A percentile compares a stretch with the other conserved stretches of the same genome.
These are phyloP conservation scores for Ariolimax columbianus DNA, from an alignment of 2,888 invertebrate species.

Conservation along the genomic window DNA sequence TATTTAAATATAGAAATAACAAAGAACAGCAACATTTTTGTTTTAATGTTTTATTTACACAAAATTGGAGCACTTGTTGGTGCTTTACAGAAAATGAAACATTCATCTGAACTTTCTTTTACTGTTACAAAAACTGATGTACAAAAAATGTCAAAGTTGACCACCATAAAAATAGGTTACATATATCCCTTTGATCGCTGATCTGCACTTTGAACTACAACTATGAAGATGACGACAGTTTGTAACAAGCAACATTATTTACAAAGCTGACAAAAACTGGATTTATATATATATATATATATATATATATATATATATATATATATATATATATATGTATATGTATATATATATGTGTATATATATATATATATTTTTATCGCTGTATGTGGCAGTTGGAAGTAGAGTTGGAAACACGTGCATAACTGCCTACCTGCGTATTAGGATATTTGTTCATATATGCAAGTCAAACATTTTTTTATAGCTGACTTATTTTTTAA, in stretches of 20 bases:
- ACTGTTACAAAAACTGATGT: neutral
- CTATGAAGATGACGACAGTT: neutral
- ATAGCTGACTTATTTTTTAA: no score
- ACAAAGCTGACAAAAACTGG: neutral
- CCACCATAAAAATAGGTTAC: neutral
- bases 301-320: neutral
- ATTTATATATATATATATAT: no score
- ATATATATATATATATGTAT: neutral
- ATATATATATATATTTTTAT: no score
- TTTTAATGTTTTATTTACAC: slow-evolving; percentile 43
- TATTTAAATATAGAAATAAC: neutral
- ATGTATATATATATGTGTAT: no score
- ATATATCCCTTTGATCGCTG: neutral
- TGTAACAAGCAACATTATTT: slow-evolving; percentile 12
- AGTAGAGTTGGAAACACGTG: no score
- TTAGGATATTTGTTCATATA: no score
- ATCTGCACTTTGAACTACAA: neutral
- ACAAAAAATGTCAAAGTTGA: neutral
- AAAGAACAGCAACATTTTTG: neutral
- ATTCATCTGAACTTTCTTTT: slow-evolving; percentile 2
- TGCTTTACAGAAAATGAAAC: slow-evolving; percentile 24
- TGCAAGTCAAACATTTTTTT: no score
- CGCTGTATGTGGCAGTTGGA: no score
- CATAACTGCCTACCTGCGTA: no score
- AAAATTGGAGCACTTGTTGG: slow-evolving; percentile 21